Evolutionary conservation across 2,797 vertebrate species (phyloP).

Genomic region (Arctocebus calabarensis): DNA sequence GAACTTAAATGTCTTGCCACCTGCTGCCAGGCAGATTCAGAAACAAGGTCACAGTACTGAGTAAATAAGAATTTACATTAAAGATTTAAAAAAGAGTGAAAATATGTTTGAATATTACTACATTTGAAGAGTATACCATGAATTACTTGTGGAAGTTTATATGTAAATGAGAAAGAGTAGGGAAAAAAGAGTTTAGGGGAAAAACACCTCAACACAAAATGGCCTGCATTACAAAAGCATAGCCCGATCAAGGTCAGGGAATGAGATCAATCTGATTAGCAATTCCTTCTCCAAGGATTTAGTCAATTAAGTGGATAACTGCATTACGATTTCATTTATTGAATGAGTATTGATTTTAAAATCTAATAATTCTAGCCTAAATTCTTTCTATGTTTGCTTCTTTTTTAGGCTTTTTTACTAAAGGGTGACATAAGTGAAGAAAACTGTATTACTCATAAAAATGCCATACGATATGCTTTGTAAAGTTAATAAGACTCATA

Average conservation of each 20-base stretch:
- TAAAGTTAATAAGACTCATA: neutral
- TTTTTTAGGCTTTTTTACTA: constrained; percentile 1
- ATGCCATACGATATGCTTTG: neutral
- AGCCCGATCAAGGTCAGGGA: neutral
- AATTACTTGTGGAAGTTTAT: neutral
- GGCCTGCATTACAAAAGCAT: neutral
- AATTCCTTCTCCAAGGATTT: constrained; percentile 28
- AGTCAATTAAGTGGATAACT: constrained; percentile 41
- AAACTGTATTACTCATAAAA: neutral
- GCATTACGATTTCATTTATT: constrained; percentile 21
- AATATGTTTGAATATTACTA: neutral
- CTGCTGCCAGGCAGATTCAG: neutral
- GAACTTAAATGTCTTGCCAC: neutral
- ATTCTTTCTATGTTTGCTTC: constrained; percentile 24
- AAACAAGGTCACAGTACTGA: neutral
- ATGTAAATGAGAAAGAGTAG: neutral
- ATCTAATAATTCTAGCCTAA: constrained; percentile 15
- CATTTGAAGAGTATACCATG: neutral
- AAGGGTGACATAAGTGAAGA: neutral
- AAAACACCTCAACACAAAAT: neutral
- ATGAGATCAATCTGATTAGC: neutral
- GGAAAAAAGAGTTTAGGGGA: neutral
- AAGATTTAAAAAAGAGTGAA: neutral
- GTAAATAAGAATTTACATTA: neutral
- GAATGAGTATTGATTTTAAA: constrained; percentile 53